These are phyloP conservation scores for Nematolebias whitei DNA, from an alignment of 2,113 vertebrate genomes.

Conservation along the genomic window DNA sequence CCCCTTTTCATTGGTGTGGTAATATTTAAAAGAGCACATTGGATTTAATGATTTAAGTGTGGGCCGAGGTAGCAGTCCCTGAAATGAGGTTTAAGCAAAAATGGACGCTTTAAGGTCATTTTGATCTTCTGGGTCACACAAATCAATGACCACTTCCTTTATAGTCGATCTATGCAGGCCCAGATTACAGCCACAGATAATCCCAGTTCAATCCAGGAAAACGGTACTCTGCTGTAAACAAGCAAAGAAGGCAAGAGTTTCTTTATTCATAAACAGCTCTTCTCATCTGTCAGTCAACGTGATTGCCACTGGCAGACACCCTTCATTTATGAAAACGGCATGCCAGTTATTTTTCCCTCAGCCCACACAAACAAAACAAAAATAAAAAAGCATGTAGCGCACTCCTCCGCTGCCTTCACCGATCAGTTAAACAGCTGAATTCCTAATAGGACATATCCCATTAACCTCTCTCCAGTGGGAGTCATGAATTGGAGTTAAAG, in stretches of 20 bases:
- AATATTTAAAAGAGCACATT: conserved; percentile 46
- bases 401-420: conserved; percentile 19
- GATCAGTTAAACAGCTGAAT: conserved; percentile 62
- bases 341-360: conserved; percentile 46
- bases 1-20: conserved; percentile 41
- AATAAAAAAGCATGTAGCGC: conserved; percentile 16
- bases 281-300: conserved; percentile 60
- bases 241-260: conserved; percentile 36
- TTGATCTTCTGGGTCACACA: conserved; percentile 37
- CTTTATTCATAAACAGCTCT: conserved; percentile 44
- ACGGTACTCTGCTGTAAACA: conserved; percentile 25
- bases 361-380: conserved; percentile 39
- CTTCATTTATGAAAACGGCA: conserved; percentile 61
- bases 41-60: conserved; percentile 26
- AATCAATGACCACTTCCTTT: conserved; percentile 70
- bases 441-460: conserved; percentile 63
- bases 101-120: conserved; percentile 44
- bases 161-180: conserved; percentile 54
- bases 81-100: conserved; percentile 22
- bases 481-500: conserved; percentile 41
- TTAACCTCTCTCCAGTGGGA: conserved; percentile 63
- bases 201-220: background rate
- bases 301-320: conserved; percentile 58
- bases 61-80: conserved; percentile 7
- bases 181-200: conserved; percentile 37